Conservation (phyloP, 2,888 invertebrate genomes). For the Megamerina dolium region DNA sequence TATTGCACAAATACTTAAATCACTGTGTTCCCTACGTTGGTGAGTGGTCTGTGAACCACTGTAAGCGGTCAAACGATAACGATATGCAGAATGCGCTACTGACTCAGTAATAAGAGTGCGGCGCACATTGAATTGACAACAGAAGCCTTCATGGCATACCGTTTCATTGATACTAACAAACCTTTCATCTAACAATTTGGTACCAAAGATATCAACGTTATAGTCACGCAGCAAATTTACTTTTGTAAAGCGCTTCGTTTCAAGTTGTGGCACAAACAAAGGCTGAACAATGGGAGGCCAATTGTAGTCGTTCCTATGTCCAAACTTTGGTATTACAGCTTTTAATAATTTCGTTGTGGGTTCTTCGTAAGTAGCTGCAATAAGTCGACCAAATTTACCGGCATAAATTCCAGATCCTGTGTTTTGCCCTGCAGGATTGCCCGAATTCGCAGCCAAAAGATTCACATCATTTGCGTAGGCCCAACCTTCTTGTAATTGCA, state of each 20-base stretch:
- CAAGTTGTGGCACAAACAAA: slow-evolving; percentile 22
- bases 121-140: slow-evolving; percentile 39
- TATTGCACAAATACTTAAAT: slow-evolving; percentile 50
- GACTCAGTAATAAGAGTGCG: slow-evolving; percentile 16
- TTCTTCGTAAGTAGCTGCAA: slow-evolving; percentile 29
- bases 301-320: slow-evolving; percentile 3
- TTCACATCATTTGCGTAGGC: slow-evolving; percentile 55
- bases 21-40: slow-evolving; percentile 46
- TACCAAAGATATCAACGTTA: slow-evolving; percentile 34
- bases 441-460: slow-evolving; percentile 57
- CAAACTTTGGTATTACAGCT: slow-evolving; percentile 36
- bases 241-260: slow-evolving; percentile 24
- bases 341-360: slow-evolving; percentile 27
- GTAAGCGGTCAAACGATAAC: slow-evolving; percentile 35
- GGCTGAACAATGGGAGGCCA: slow-evolving; percentile 19
- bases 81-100: slow-evolving; percentile 29
- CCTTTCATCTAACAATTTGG: slow-evolving; percentile 21
- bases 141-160: slow-evolving; percentile 30
- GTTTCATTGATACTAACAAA: slow-evolving; percentile 14
- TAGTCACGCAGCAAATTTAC: slow-evolving; percentile 34
- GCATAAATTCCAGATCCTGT: slow-evolving; percentile 61
- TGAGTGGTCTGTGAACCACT: slow-evolving; percentile 30
- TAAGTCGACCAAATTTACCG: slow-evolving; percentile 37
- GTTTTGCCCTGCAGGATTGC: slow-evolving; percentile 47
- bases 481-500: slow-evolving; percentile 58